Percentiles rank a stretch among this genome's conserved stretches.
These are phyloP conservation scores for Monoplex corrugatus DNA, from an alignment of 2,888 invertebrate genomes.

Conservation along the genomic window DNA sequence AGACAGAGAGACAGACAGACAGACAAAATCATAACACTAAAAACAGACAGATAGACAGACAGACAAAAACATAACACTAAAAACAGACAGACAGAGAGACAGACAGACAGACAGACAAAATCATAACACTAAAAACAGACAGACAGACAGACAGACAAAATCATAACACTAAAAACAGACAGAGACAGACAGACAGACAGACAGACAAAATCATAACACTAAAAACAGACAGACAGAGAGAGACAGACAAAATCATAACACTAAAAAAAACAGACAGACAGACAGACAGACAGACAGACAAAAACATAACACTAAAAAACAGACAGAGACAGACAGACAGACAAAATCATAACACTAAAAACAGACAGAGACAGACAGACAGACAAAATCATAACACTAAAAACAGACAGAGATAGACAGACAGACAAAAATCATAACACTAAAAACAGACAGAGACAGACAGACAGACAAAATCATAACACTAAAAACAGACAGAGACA, in stretches of 20 bases:
- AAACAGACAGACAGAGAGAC: neutral
- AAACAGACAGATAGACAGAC: neutral
- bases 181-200: neutral
- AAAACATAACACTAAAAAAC: neutral
- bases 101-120: neutral
- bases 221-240: neutral
- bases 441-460: neutral
- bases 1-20: slow-evolving; percentile 1
- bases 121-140: neutral
- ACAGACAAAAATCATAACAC: neutral
- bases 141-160: neutral
- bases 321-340: neutral
- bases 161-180: neutral
- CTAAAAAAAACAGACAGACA: neutral
- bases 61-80: neutral
- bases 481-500: neutral
- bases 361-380: neutral
- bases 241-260: neutral
- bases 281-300: neutral
- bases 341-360: neutral
- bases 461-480: neutral
- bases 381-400: neutral
- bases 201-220: neutral
- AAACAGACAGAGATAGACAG: neutral
- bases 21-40: neutral